Percentiles rank a stretch among this genome's conserved stretches.
These are phyloP conservation scores for Ptychochromis oligacanthus DNA, from an alignment of 2,113 vertebrate genomes.

Conservation along the genomic window DNA sequence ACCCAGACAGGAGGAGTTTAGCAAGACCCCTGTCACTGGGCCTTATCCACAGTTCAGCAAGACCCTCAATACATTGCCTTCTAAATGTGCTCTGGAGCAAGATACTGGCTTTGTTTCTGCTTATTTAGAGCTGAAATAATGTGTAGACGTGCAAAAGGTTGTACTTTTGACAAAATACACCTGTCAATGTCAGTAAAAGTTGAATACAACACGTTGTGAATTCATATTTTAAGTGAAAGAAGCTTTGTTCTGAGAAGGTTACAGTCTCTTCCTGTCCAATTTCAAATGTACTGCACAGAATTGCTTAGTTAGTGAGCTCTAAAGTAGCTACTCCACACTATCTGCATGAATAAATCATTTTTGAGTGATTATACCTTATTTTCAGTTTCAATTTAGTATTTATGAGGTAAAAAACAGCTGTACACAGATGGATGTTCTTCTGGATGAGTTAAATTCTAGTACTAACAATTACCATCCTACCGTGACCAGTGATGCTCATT, in stretches of 20 bases:
- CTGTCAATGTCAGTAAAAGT: background rate
- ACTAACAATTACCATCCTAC: background rate
- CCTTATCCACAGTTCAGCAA: conserved; percentile 40
- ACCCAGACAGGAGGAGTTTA: conserved; percentile 57
- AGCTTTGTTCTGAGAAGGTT: background rate
- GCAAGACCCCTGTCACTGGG: conserved; percentile 32
- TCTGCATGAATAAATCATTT: conserved; percentile 23
- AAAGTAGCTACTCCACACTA: background rate
- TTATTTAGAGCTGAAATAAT: background rate
- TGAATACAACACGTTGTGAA: background rate
- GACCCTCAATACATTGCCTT: background rate
- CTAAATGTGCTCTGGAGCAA: conserved; percentile 8
- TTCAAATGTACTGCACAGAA: background rate
- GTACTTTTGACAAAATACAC: background rate
- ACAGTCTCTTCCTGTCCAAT: background rate
- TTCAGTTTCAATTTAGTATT: conserved; percentile 11
- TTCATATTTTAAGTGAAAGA: background rate
- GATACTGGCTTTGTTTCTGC: background rate
- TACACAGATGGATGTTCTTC: conserved; percentile 33
- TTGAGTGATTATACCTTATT: background rate
- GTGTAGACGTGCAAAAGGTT: background rate
- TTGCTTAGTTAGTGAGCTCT: background rate
- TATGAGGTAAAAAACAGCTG: background rate
- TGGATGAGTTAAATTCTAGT: conserved; percentile 2
- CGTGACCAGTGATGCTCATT: conserved; percentile 27